Percentiles rank a stretch among this genome's conserved stretches.
These are phyloP conservation scores for Nesogale talazaci DNA, from an alignment of 2,113 vertebrate species.

Conservation along the genomic window DNA sequence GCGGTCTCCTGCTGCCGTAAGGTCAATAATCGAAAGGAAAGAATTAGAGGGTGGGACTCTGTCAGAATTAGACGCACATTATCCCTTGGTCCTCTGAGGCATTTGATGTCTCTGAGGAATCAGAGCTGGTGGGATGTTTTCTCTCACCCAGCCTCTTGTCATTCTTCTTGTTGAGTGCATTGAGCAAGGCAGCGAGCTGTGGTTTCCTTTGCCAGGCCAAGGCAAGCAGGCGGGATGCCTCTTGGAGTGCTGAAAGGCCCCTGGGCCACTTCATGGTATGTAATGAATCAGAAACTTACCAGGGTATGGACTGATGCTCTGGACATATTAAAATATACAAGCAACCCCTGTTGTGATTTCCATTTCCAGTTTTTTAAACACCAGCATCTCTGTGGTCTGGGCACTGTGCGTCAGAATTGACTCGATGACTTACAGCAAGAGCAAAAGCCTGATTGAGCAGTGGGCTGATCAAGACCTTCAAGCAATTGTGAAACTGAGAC, in stretches of 20 bases:
- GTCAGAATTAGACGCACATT: slow-evolving; percentile 35
- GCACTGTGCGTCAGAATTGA: neutral
- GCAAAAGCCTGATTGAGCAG: neutral
- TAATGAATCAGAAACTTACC: slow-evolving; percentile 80
- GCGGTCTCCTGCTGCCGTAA: neutral
- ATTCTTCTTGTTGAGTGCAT: slow-evolving; percentile 63
- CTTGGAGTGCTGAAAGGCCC: slow-evolving; percentile 75
- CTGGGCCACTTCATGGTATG: slow-evolving; percentile 76
- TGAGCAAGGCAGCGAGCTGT: slow-evolving; percentile 78
- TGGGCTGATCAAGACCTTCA: neutral
- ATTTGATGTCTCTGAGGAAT: neutral
- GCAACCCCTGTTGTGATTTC: neutral
- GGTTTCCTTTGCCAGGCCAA: slow-evolving; percentile 84
- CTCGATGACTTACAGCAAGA: neutral
- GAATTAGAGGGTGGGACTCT: neutral
- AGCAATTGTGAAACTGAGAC: neutral
- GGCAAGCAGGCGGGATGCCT: slow-evolving; percentile 78
- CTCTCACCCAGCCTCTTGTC: slow-evolving; percentile 52
- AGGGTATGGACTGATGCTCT: slow-evolving; percentile 52
- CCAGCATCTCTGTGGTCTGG: neutral
- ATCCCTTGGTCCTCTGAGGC: neutral
- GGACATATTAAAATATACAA: slow-evolving; percentile 62
- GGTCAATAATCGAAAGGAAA: slow-evolving; percentile 57
- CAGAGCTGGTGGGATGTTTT: neutral
- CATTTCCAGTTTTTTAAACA: neutral